Percentiles rank a stretch among this genome's conserved stretches.
phyloP scores from a whole-genome alignment of 1,140 invertebrate genomes.

The Pentalonia nigronervosa region DNA sequence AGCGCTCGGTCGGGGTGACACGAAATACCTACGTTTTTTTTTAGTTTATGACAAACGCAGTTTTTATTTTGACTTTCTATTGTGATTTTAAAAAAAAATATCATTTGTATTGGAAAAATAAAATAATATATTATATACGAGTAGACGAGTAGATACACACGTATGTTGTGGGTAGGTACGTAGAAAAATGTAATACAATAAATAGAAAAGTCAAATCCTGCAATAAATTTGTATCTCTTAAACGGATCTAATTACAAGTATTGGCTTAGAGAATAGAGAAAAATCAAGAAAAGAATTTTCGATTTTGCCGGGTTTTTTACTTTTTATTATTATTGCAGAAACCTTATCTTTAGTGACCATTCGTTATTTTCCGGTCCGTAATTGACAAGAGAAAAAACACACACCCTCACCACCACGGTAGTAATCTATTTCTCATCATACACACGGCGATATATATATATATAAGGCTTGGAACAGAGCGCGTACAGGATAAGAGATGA shows the following conservation, averaged over 20 bases:
- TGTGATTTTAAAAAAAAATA: not conserved
- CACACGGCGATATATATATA: constrained; percentile 13
- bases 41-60: not conserved
- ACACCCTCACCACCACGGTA: not conserved
- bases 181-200: not conserved
- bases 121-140: not conserved
- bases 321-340: constrained; percentile 51
- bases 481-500: not conserved
- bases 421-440: constrained; percentile 58
- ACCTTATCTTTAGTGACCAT: constrained; percentile 55
- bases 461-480: not conserved
- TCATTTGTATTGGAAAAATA: not conserved
- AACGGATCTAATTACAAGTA: constrained; percentile 26
- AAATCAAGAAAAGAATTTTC: constrained; percentile 33
- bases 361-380: constrained; percentile 58
- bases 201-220: not conserved
- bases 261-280: constrained; percentile 11
- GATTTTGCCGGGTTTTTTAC: constrained; percentile 12
- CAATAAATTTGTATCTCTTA: constrained; percentile 2
- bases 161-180: not conserved
- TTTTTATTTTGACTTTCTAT: constrained; percentile 7
- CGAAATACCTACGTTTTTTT: not conserved
- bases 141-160: not conserved
- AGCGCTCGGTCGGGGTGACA: not conserved
- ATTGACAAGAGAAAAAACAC: constrained; percentile 57